Evolutionary conservation across 1,140 invertebrate genomes (phyloP).

Genomic region (Lamellibrachia luymesi): DNA sequence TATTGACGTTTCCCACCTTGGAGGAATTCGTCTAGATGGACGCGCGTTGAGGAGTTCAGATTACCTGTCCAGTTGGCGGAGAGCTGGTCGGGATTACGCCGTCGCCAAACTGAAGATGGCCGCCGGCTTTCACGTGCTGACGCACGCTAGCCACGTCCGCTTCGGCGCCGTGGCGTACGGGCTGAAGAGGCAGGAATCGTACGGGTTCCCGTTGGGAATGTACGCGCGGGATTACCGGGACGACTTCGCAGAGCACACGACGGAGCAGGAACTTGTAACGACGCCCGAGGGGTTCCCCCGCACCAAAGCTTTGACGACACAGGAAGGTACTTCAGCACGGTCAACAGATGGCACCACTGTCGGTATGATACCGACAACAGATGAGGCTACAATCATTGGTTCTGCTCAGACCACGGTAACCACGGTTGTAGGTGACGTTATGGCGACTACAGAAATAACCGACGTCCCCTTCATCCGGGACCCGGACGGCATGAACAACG

Average conservation of each 20-base stretch:
- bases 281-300: not conserved
- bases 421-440: not conserved
- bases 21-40: conserved; percentile 2
- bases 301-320: not conserved
- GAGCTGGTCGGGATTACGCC: not conserved
- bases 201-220: conserved; percentile 7
- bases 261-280: not conserved
- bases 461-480: not conserved
- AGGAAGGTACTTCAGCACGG: not conserved
- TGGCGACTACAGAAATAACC: not conserved
- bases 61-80: not conserved
- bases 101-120: not conserved
- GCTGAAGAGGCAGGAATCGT: conserved; percentile 10
- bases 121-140: not conserved
- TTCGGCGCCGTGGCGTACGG: conserved; percentile 12
- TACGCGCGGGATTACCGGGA: not conserved
- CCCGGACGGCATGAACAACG: not conserved
- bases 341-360: not conserved
- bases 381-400: not conserved
- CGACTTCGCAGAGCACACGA: not conserved
- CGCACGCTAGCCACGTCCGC: not conserved
- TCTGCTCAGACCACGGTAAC: not conserved
- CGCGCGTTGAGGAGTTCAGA: conserved; percentile 9
- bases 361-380: not conserved
- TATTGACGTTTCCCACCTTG: not conserved